phyloP scores from a whole-genome alignment of 2,888 invertebrate species.

The Marasmarcha lunaedactyla region DNA sequence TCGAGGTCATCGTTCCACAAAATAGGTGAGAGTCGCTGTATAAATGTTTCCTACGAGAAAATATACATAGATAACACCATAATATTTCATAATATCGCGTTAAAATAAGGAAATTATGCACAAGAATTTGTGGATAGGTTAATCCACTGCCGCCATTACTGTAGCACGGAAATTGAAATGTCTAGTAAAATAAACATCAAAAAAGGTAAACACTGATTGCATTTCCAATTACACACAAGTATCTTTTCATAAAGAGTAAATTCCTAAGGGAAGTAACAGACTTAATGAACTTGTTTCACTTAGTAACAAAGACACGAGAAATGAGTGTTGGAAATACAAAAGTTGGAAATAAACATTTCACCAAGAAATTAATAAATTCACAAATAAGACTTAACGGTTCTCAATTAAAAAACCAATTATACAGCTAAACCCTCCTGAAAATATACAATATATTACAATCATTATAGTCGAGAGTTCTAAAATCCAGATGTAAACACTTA shows the following conservation, averaged over 20 bases:
- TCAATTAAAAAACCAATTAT: neutral
- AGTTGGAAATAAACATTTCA: neutral
- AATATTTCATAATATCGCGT: conserved; percentile 26
- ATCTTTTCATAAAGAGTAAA: neutral
- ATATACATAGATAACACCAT: conserved; percentile 37
- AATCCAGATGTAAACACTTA: conserved; percentile 84
- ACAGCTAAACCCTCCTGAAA: neutral
- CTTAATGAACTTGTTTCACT: conserved; percentile 23
- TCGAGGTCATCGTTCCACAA: conserved; percentile 64
- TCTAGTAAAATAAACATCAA: conserved; percentile 58
- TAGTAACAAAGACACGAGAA: conserved; percentile 35
- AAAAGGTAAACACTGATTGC: conserved; percentile 54
- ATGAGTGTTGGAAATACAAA: neutral
- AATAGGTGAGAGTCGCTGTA: conserved; percentile 43
- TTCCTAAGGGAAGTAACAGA: neutral
- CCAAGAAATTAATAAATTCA: neutral
- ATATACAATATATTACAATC: no score
- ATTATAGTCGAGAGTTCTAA: conserved; percentile 37
- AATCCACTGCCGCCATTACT: conserved; percentile 69
- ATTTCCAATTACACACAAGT: neutral
- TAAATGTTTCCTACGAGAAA: conserved; percentile 44
- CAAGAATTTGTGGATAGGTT: conserved; percentile 57
- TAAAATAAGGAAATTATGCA: conserved; percentile 27
- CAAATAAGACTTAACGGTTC: neutral
- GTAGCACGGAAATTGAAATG: conserved; percentile 65